These are phyloP conservation scores for Neodiprion lecontei DNA, from an alignment of 1,140 invertebrate genomes.

Conservation along the genomic window DNA sequence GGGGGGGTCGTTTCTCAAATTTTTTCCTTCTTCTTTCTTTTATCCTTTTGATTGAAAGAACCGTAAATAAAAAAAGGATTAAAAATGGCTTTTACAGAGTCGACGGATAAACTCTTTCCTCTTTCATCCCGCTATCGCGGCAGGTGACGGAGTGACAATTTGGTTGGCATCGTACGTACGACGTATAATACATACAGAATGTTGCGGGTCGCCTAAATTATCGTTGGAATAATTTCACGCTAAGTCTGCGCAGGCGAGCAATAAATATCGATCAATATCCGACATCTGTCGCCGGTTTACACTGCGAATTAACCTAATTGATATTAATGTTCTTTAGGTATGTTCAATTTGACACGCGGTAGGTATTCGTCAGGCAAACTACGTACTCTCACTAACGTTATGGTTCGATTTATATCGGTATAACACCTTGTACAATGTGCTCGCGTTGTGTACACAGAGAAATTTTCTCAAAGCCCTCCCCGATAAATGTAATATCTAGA, in stretches of 20 bases:
- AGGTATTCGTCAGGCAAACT: not conserved
- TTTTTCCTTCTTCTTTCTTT: not conserved
- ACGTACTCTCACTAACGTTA: not conserved
- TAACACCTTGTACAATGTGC: too few species aligned
- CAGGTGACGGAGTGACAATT: not conserved
- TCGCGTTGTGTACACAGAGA: too few species aligned
- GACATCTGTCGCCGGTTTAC: constrained; percentile 14
- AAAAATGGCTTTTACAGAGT: not conserved
- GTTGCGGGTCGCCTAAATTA: constrained; percentile 1
- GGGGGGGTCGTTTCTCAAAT: not conserved
- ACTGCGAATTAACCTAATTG: constrained; percentile 13
- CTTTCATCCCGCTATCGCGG: not conserved
- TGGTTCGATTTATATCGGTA: too few species aligned
- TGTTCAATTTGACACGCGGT: not conserved
- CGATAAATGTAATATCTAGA: too few species aligned
- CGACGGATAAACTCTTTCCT: not conserved
- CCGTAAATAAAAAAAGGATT: too few species aligned
- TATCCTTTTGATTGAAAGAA: too few species aligned
- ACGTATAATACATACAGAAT: not conserved
- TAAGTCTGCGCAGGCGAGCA: not conserved
- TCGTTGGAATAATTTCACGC: constrained; percentile 13
- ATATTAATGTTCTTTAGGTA: constrained; percentile 12
- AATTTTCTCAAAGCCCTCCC: too few species aligned
- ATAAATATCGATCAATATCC: constrained; percentile 15
- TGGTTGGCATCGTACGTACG: not conserved